phyloP scores from a whole-genome alignment of 2,113 vertebrate genomes.

The Heterotilapia buettikoferi region DNA sequence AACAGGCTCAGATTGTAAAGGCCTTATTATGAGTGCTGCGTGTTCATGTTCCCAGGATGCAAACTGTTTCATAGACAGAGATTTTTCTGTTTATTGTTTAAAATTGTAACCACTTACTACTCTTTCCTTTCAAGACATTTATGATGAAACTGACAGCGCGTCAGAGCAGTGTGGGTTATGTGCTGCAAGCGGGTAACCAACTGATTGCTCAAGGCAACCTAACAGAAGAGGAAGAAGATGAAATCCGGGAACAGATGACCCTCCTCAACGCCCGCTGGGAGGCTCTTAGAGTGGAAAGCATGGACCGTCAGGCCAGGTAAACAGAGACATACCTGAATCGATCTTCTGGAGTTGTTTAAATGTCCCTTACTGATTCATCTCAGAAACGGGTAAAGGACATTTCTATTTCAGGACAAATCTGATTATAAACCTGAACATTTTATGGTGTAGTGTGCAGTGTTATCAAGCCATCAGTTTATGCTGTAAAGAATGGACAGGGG shows the following conservation, averaged over 20 bases:
- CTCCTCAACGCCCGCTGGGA: slow-evolving; percentile 96
- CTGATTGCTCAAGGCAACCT: slow-evolving; percentile 89
- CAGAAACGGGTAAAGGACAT: neutral
- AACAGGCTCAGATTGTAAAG: neutral
- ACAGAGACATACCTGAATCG: neutral
- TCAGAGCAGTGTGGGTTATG: slow-evolving; percentile 94
- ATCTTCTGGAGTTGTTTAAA: neutral
- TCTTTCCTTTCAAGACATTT: slow-evolving; percentile 71
- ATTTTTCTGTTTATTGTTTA: neutral
- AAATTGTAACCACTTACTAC: neutral
- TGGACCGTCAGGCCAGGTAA: slow-evolving; percentile 95
- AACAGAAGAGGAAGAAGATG: slow-evolving; percentile 88
- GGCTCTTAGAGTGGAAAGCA: slow-evolving; percentile 87
- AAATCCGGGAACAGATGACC: slow-evolving; percentile 95
- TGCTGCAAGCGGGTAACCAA: slow-evolving; percentile 93
- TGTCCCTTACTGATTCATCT: neutral
- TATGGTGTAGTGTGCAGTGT: neutral
- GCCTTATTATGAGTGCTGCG: neutral
- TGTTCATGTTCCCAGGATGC: neutral
- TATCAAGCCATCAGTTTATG: neutral
- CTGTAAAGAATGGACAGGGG: slow-evolving; percentile 3
- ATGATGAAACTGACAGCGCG: slow-evolving; percentile 98
- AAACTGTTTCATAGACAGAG: neutral
- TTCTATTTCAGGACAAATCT: neutral
- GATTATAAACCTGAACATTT: neutral